These are phyloP conservation scores for Drosophila kanekoi DNA, from an alignment of 2,888 invertebrate species.

Conservation along the genomic window DNA sequence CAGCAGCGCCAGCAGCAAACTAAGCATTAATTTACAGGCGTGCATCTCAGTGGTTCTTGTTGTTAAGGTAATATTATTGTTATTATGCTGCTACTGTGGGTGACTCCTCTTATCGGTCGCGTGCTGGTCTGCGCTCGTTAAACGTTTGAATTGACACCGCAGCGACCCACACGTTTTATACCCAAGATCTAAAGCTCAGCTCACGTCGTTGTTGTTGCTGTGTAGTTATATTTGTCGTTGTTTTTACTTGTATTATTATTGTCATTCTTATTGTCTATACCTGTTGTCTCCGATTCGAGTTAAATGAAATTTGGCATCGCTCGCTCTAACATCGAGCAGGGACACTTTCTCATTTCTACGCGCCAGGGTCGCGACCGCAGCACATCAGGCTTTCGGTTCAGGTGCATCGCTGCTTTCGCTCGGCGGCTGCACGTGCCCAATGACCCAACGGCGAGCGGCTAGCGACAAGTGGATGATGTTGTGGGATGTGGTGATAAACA, in stretches of 20 bases:
- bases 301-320: constrained; percentile 41
- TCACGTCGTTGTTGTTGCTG: constrained; percentile 8
- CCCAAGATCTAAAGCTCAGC: constrained; percentile 47
- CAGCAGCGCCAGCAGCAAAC: constrained; percentile 51
- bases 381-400: constrained; percentile 20
- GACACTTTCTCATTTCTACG: constrained; percentile 56
- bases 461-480: constrained; percentile 25
- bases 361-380: constrained; percentile 20
- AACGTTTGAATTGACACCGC: constrained; percentile 68
- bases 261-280: constrained; percentile 10
- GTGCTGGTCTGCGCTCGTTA: constrained; percentile 60
- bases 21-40: constrained; percentile 52
- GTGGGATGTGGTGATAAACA: constrained; percentile 51
- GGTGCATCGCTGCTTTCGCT: constrained; percentile 37
- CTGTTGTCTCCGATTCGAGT: constrained; percentile 33
- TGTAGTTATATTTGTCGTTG: not conserved
- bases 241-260: constrained; percentile 5
- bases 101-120: constrained; percentile 53
- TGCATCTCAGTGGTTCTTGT: constrained; percentile 30
- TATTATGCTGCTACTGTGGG: constrained; percentile 9
- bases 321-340: constrained; percentile 8
- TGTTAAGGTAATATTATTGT: not conserved
- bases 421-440: constrained; percentile 46
- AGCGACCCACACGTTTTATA: constrained; percentile 67
- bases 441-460: constrained; percentile 2